Percentiles rank a stretch among this genome's conserved stretches.
Conservation (phyloP, 2,888 invertebrate genomes). For the Hermaeophaga mercurialis region DNA sequence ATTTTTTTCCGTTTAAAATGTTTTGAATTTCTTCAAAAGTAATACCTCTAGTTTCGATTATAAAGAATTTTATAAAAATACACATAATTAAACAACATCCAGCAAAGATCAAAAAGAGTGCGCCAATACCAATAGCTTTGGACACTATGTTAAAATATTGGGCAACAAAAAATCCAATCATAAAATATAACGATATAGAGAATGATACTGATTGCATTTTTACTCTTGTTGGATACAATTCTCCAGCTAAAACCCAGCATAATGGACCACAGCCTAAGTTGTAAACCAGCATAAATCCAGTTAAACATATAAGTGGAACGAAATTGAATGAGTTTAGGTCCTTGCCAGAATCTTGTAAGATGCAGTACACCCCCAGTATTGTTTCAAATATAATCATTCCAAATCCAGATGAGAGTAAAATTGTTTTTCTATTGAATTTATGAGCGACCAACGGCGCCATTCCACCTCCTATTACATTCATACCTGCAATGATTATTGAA, state of each 20-base stretch:
- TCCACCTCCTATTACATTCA: conserved; percentile 76
- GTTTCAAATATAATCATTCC: conserved; percentile 62
- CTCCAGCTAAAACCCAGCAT: conserved; percentile 82
- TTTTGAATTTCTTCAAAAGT: conserved; percentile 3
- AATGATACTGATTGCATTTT: conserved; percentile 61
- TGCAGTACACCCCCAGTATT: conserved; percentile 65
- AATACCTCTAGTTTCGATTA: neutral
- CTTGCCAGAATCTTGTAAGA: conserved; percentile 55
- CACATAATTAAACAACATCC: conserved; percentile 28
- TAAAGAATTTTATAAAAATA: neutral
- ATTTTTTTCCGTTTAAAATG: neutral
- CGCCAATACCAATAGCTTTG: conserved; percentile 37
- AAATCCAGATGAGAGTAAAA: conserved; percentile 72
- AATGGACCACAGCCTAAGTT: conserved; percentile 73
- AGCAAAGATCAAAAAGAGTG: conserved; percentile 41
- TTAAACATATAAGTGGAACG: conserved; percentile 13
- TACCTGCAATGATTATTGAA: conserved; percentile 77
- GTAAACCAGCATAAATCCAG: conserved; percentile 66
- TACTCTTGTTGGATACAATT: conserved; percentile 74
- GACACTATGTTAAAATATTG: conserved; percentile 40
- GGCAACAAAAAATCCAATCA: conserved; percentile 49
- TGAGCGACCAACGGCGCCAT: conserved; percentile 79
- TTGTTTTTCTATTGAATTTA: conserved; percentile 71
- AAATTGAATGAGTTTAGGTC: conserved; percentile 23
- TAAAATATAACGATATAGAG: conserved; percentile 7